Evolutionary conservation across 2,797 vertebrate genomes (phyloP).

Genomic region (Champsocephalus gunnari): DNA sequence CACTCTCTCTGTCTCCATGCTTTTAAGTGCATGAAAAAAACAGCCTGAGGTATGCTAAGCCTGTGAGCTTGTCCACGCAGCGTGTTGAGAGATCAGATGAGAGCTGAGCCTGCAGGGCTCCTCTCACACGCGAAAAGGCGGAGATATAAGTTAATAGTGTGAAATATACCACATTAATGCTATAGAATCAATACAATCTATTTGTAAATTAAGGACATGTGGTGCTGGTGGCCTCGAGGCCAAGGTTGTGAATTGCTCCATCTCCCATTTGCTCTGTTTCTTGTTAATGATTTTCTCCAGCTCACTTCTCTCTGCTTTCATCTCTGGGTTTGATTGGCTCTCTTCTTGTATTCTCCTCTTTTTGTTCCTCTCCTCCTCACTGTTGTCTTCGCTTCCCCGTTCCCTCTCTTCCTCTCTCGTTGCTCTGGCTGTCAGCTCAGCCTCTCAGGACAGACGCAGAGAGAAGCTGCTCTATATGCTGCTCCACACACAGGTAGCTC

Average conservation of each 20-base stretch:
- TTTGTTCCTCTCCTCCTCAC: constrained; percentile 35
- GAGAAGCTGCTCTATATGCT: constrained; percentile 73
- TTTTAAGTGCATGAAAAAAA: constrained; percentile 67
- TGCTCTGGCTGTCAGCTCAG: constrained; percentile 71
- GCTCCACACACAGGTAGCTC: constrained; percentile 74
- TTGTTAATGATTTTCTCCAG: constrained; percentile 31
- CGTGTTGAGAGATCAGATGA: constrained; percentile 65
- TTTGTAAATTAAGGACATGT: constrained; percentile 70
- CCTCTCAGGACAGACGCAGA: constrained; percentile 63
- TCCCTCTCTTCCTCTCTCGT: constrained; percentile 34
- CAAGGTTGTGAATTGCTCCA: constrained; percentile 53
- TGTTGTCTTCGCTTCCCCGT: constrained; percentile 39
- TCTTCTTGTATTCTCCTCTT: constrained; percentile 15
- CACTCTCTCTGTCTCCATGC: constrained; percentile 23
- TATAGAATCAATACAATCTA: constrained; percentile 74
- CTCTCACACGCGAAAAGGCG: constrained; percentile 41
- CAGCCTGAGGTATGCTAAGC: constrained; percentile 61
- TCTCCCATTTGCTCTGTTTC: constrained; percentile 16
- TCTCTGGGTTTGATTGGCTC: constrained; percentile 11
- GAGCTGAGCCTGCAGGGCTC: constrained; percentile 61
- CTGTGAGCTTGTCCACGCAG: constrained; percentile 58
- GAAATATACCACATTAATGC: constrained; percentile 68
- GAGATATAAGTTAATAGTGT: constrained; percentile 62
- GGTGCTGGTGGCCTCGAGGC: constrained; percentile 48
- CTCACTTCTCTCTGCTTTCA: not conserved